Percentiles rank a stretch among this genome's conserved stretches.
Evolutionary conservation across 1,140 invertebrate genomes (phyloP).

Genomic region (Paralvinella palmiformis): DNA sequence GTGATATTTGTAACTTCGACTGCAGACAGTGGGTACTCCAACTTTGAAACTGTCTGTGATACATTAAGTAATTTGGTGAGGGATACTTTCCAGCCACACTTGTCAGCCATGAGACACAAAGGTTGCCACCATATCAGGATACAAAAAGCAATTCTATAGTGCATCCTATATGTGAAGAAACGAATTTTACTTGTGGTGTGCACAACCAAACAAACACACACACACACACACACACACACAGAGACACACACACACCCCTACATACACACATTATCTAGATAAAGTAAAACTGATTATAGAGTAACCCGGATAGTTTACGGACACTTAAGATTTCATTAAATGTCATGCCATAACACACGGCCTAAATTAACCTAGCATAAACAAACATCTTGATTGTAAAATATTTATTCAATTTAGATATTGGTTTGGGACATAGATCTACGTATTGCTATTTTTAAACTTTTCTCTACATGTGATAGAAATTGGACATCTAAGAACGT

Average conservation of each 20-base stretch:
- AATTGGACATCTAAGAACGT: too few relatives aligned
- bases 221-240: not conserved
- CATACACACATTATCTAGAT: not conserved
- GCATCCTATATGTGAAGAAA: too few relatives aligned
- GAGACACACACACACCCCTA: not conserved
- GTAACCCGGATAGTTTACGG: not conserved
- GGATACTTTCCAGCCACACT: not conserved
- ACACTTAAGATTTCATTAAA: not conserved
- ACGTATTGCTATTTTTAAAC: too few relatives aligned
- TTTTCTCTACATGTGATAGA: too few relatives aligned
- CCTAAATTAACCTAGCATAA: not conserved
- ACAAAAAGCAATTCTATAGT: not conserved
- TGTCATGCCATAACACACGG: not conserved
- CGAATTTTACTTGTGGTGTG: too few relatives aligned
- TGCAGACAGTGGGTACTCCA: too few relatives aligned
- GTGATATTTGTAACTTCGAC: too few relatives aligned
- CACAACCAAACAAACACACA: not conserved
- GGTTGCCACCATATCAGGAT: not conserved
- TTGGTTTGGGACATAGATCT: too few relatives aligned
- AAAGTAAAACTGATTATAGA: not conserved
- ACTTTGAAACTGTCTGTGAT: not conserved
- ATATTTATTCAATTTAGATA: too few relatives aligned
- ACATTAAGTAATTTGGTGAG: not conserved
- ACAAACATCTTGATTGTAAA: too few relatives aligned
- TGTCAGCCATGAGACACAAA: not conserved